A percentile compares a stretch with the other conserved stretches of the same genome.
Evolutionary conservation across 2,888 invertebrate genomes (phyloP).

Genomic region (Cryptophagus acutangulus): DNA sequence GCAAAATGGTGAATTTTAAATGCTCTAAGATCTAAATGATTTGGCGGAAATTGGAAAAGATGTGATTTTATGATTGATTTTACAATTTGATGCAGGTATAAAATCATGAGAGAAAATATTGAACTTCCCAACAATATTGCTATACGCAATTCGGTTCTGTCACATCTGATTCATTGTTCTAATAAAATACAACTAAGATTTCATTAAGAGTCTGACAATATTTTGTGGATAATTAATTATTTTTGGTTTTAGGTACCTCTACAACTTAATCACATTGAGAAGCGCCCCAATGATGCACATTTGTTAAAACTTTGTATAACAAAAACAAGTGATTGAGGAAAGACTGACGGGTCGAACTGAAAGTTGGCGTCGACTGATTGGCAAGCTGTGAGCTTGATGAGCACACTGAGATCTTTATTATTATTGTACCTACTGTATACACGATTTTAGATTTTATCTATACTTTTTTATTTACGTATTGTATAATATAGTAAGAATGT

Average conservation of each 20-base stretch:
- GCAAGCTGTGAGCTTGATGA: slow-evolving; percentile 47
- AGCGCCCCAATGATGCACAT: slow-evolving; percentile 32
- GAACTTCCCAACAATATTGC: no score
- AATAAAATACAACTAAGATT: no score
- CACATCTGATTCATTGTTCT: no score
- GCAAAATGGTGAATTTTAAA: no score
- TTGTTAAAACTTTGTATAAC: slow-evolving; percentile 32
- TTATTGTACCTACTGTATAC: slow-evolving; percentile 18
- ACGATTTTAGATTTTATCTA: slow-evolving; percentile 23
- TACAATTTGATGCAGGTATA: no score
- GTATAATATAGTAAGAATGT: no score
- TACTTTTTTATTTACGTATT: no score
- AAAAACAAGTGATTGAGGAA: slow-evolving; percentile 36
- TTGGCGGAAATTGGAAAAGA: no score
- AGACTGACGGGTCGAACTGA: slow-evolving; percentile 34
- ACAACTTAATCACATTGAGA: slow-evolving; percentile 28
- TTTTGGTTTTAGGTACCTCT: slow-evolving; percentile 24
- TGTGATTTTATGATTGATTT: no score
- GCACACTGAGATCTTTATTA: slow-evolving; percentile 47
- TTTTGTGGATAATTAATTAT: slow-evolving; percentile 22
- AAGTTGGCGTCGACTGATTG: slow-evolving; percentile 44
- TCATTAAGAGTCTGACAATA: not conserved
- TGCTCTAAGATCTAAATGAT: no score
- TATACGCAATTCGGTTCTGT: no score
- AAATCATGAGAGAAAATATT: no score